These are phyloP conservation scores for Bathynomus jamesi DNA, from an alignment of 1,140 invertebrate genomes.

Conservation along the genomic window DNA sequence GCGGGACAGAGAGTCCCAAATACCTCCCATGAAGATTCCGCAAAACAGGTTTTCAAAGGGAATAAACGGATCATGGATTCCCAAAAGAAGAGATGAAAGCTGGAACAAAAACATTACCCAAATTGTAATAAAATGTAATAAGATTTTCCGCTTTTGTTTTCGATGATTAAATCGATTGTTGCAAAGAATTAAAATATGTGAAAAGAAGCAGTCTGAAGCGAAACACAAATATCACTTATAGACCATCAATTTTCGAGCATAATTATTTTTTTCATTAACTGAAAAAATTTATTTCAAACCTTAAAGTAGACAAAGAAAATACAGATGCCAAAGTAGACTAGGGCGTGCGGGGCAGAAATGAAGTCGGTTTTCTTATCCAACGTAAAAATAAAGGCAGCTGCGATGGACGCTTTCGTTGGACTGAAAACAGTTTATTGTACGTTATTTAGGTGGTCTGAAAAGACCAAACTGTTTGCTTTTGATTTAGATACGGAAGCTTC, in stretches of 20 bases:
- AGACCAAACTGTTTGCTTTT: not conserved
- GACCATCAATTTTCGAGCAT: too few species aligned
- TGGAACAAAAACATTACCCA: conserved; percentile 43
- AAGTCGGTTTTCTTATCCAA: conserved; percentile 92
- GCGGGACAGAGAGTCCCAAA: not conserved
- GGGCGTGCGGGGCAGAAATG: conserved; percentile 89
- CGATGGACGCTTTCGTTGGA: conserved; percentile 90
- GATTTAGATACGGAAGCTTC: not conserved
- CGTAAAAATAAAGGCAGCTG: conserved; percentile 92
- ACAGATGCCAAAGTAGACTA: conserved; percentile 97
- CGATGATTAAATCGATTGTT: not conserved
- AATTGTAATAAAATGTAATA: too few species aligned
- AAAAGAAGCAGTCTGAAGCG: too few species aligned
- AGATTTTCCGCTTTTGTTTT: not conserved
- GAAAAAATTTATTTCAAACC: conserved; percentile 52
- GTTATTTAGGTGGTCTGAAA: not conserved
- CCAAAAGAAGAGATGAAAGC: conserved; percentile 87
- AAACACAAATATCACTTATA: too few species aligned
- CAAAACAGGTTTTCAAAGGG: conserved; percentile 98
- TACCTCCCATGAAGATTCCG: conserved; percentile 45
- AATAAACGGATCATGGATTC: conserved; percentile 96
- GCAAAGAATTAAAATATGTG: not conserved
- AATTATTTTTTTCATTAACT: too few species aligned
- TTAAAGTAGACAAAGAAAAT: conserved; percentile 99
- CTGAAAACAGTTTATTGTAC: conserved; percentile 50